A percentile compares a stretch with the other conserved stretches of the same genome.
phyloP scores from a whole-genome alignment of 2,113 vertebrate genomes.

The Turnix velox region DNA sequence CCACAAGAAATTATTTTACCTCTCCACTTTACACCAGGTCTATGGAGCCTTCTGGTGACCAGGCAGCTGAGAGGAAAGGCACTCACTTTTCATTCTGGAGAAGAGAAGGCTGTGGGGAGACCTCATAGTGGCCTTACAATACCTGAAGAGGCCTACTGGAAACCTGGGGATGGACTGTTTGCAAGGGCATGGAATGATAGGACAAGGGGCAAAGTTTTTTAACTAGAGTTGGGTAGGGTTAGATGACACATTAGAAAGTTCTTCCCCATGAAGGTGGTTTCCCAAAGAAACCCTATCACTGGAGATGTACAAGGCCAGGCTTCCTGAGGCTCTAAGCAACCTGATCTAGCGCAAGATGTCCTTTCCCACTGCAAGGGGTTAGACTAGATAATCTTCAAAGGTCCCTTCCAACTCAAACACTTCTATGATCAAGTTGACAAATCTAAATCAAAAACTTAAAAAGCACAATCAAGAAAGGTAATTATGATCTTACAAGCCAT shows the following conservation, averaged over 20 bases:
- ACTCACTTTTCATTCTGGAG: neutral
- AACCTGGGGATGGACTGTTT: too few species aligned
- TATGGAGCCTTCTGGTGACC: neutral
- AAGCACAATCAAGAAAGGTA: neutral
- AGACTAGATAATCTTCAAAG: neutral
- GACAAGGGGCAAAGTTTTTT: too few species aligned
- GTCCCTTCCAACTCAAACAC: neutral
- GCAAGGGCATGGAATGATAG: too few species aligned
- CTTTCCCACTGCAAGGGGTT: too few species aligned
- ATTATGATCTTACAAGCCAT: neutral
- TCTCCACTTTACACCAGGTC: neutral
- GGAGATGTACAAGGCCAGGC: neutral
- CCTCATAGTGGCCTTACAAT: too few species aligned
- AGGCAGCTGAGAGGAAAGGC: neutral
- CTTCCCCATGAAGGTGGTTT: too few species aligned
- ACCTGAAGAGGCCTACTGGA: too few species aligned
- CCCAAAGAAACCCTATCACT: neutral
- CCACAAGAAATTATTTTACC: neutral
- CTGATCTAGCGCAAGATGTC: neutral
- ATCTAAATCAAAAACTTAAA: neutral
- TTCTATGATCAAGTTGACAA: neutral
- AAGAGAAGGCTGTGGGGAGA: too few species aligned
- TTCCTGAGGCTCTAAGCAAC: neutral
- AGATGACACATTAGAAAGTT: too few species aligned
- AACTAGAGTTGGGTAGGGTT: too few species aligned